Percentiles rank a stretch among this genome's conserved stretches.
Conservation (phyloP, 92 coral and sea anemone species). For the Bergia sp. region DNA sequence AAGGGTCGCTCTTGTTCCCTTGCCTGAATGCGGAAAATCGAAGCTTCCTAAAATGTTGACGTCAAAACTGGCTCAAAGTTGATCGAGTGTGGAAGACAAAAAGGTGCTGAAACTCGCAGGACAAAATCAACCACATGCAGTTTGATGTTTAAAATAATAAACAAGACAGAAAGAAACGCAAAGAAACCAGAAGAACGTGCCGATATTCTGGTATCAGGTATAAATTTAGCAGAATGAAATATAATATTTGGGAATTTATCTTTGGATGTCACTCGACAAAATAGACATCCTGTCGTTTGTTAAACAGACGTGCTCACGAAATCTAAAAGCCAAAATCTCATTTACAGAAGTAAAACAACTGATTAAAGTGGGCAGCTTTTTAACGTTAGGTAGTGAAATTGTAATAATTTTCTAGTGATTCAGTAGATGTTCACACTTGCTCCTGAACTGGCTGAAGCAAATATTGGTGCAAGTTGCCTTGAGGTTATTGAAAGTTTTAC, state of each 20-base stretch:
- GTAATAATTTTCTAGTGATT: background rate
- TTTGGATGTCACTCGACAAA: slow-evolving; percentile 12
- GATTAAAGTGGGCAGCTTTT: slow-evolving; percentile 5
- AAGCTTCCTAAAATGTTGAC: slow-evolving; percentile 12
- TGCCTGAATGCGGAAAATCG: slow-evolving; percentile 32
- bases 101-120: background rate
- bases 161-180: background rate
- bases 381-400: slow-evolving; percentile 14
- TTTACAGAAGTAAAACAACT: slow-evolving; percentile 20
- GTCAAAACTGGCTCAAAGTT: slow-evolving; percentile 12
- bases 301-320: slow-evolving; percentile 16
- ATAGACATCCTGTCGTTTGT: slow-evolving; percentile 40
- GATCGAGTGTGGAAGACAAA: slow-evolving; percentile 5
- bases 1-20: background rate
- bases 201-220: slow-evolving; percentile 1
- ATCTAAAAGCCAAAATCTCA: slow-evolving; percentile 27
- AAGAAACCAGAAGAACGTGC: background rate
- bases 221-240: slow-evolving; percentile 38
- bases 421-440: background rate
- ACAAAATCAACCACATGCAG: background rate
- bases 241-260: slow-evolving; percentile 29
- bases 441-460: background rate
- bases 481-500: slow-evolving; percentile 1
- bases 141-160: background rate
- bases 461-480: slow-evolving; percentile 22